Evolutionary conservation across 1,140 invertebrate genomes (phyloP).

Genomic region (Leptestheria dahalacensis): DNA sequence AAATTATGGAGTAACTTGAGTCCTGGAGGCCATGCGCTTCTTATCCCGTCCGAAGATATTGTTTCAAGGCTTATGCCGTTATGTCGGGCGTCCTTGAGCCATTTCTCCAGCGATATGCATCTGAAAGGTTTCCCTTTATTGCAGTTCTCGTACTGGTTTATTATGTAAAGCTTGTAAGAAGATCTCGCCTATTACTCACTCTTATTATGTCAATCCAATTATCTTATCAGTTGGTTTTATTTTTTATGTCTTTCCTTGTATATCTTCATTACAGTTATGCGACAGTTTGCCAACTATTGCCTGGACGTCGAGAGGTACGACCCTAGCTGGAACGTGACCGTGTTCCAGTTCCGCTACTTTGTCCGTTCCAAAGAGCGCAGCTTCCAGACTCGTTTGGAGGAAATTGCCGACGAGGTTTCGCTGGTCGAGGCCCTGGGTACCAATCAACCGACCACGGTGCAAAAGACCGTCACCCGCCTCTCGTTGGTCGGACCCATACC

Average conservation of each 20-base stretch:
- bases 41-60: background rate
- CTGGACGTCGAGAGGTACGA: constrained; percentile 28
- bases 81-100: constrained; percentile 24
- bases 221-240: constrained; percentile 12
- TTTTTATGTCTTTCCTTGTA: constrained; percentile 3
- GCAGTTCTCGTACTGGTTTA: background rate
- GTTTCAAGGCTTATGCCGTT: constrained; percentile 5
- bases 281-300: constrained; percentile 27
- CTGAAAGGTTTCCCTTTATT: constrained; percentile 22
- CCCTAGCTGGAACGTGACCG: constrained; percentile 27
- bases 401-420: constrained; percentile 28
- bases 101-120: constrained; percentile 23
- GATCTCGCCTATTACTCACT: too few species aligned
- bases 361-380: constrained; percentile 26
- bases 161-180: constrained; percentile 13
- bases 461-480: constrained; percentile 24
- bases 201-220: constrained; percentile 9
- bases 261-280: constrained; percentile 26
- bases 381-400: constrained; percentile 22
- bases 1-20: constrained; percentile 10
- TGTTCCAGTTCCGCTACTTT: constrained; percentile 31
- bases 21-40: background rate
- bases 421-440: constrained; percentile 24
- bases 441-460: constrained; percentile 19
- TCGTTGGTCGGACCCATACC: constrained; percentile 20